Evolutionary conservation across 2,797 vertebrate species (phyloP).

Genomic region (Lophius americanus): DNA sequence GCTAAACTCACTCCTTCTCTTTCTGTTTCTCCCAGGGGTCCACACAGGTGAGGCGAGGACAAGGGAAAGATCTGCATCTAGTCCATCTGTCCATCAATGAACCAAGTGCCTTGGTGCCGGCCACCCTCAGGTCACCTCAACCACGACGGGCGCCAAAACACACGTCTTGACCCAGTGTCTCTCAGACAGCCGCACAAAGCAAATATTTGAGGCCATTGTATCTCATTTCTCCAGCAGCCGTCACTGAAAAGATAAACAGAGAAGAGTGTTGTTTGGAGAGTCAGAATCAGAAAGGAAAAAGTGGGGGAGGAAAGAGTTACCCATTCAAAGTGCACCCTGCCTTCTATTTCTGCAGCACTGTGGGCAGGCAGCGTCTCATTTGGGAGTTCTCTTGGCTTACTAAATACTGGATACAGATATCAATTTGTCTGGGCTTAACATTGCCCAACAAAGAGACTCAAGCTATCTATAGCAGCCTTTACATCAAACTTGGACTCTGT

Average conservation of each 20-base stretch:
- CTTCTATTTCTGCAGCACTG: slow-evolving; percentile 81
- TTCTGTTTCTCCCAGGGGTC: slow-evolving; percentile 50
- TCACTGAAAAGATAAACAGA: slow-evolving; percentile 65
- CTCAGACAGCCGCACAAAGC: slow-evolving; percentile 59
- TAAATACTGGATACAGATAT: slow-evolving; percentile 82
- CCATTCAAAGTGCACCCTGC: slow-evolving; percentile 72
- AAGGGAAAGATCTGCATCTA: slow-evolving; percentile 61
- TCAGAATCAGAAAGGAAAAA: slow-evolving; percentile 33
- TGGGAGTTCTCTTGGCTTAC: slow-evolving; percentile 72
- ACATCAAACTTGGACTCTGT: slow-evolving; percentile 57
- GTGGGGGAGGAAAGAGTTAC: slow-evolving; percentile 66
- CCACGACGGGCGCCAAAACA: slow-evolving; percentile 58
- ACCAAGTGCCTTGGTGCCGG: slow-evolving; percentile 65
- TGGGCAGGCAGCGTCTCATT: slow-evolving; percentile 83
- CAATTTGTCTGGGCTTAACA: slow-evolving; percentile 69
- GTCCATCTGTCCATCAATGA: slow-evolving; percentile 59
- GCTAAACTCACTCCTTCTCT: slow-evolving; percentile 59
- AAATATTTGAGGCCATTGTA: slow-evolving; percentile 80
- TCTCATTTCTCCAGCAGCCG: slow-evolving; percentile 66
- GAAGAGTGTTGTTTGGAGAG: slow-evolving; percentile 59
- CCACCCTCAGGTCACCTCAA: slow-evolving; percentile 69
- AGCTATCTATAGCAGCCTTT: slow-evolving; percentile 71
- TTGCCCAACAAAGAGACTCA: slow-evolving; percentile 63
- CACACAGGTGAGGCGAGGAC: slow-evolving; percentile 61
- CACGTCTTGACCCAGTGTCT: slow-evolving; percentile 56